Conservation (phyloP, 2,113 vertebrate genomes). For the Gorsachius goisagi region DNA sequence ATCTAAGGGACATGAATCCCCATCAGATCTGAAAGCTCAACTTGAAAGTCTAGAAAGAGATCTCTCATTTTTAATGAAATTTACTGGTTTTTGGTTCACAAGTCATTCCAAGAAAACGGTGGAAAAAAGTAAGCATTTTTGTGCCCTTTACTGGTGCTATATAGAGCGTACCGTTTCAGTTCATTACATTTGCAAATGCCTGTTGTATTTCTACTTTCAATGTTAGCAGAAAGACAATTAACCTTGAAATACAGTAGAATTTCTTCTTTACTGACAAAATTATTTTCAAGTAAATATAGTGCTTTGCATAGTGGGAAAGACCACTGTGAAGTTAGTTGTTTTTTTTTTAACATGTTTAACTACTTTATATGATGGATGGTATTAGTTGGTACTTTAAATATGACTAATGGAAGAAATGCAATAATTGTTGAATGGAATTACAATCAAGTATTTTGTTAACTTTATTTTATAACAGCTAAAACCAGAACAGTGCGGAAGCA, state of each 20-base stretch:
- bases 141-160: neutral
- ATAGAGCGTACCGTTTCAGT: neutral
- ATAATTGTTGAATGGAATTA: neutral
- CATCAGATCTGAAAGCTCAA: slow-evolving; percentile 62
- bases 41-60: slow-evolving; percentile 76
- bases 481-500: slow-evolving; percentile 68
- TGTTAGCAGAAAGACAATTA: neutral
- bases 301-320: neutral
- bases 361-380: neutral
- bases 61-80: slow-evolving; percentile 70
- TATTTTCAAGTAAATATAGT: neutral
- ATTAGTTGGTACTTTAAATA: neutral
- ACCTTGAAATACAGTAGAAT: neutral
- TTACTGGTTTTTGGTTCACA: slow-evolving; percentile 81
- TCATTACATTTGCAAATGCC: neutral
- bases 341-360: neutral
- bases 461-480: slow-evolving; percentile 63
- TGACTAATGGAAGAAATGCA: neutral
- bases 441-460: neutral
- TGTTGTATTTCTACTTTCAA: neutral
- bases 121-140: slow-evolving; percentile 74
- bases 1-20: neutral
- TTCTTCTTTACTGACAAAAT: neutral
- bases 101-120: slow-evolving; percentile 76
- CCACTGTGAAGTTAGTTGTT: neutral